Conservation (phyloP, 2,888 invertebrate species). For the Dusona sp. region DNA sequence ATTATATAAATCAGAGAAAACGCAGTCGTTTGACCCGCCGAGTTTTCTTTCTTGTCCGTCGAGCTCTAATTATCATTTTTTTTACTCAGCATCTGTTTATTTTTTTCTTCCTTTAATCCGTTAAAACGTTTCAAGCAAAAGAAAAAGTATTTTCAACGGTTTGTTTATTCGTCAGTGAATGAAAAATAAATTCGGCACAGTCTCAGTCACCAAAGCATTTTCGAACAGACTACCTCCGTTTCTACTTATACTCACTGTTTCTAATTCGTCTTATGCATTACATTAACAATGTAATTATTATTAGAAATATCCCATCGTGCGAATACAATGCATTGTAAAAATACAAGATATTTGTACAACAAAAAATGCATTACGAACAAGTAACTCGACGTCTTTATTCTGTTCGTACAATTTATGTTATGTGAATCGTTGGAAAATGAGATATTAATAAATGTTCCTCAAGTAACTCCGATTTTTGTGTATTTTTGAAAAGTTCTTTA, state of each 20-base stretch:
- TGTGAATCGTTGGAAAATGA: neutral
- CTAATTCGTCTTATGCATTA: neutral
- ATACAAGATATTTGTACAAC: neutral
- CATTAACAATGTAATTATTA: slow-evolving; percentile 8
- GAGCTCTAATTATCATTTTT: slow-evolving; percentile 69
- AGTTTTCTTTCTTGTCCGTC: slow-evolving; percentile 49
- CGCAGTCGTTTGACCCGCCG: slow-evolving; percentile 63
- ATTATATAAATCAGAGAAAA: slow-evolving; percentile 24
- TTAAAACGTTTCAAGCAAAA: slow-evolving; percentile 27
- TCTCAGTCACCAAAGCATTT: slow-evolving; percentile 10
- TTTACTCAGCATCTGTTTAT: slow-evolving; percentile 9
- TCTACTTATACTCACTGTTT: neutral
- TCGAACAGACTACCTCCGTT: neutral
- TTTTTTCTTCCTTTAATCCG: slow-evolving; percentile 42
- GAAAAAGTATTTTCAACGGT: slow-evolving; percentile 47
- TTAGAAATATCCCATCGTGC: neutral
- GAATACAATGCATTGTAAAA: neutral
- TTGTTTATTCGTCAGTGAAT: slow-evolving; percentile 30
- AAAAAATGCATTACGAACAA: neutral
- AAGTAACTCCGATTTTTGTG: neutral
- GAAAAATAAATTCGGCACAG: slow-evolving; percentile 34
- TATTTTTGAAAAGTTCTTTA: neutral
- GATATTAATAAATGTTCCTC: slow-evolving; percentile 10
- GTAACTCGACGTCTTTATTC: neutral
- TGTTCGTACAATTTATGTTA: neutral